Evolutionary conservation across 2,888 invertebrate species (phyloP), one percentile per base, ranked within the genome.

Genomic region (Stenichneumon culpator): DNA sequence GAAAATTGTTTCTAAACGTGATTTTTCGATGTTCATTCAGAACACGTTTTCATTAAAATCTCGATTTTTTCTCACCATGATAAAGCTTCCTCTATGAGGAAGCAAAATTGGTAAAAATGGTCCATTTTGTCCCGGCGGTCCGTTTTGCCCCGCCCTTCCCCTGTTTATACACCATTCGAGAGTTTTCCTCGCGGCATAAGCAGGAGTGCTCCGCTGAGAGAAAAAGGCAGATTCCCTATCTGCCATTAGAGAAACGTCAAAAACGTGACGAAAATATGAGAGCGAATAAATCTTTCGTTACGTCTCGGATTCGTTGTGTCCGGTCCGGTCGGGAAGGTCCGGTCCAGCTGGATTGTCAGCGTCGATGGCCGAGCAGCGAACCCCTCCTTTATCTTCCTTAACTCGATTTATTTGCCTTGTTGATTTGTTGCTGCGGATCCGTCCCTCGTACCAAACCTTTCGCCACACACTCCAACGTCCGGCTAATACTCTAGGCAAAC

Each of bases 211-310:
- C 69, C 78, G 69, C 74, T 22, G 82, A 69, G 74, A 70, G 82
- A 79, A 54, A 54, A 22, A 11, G 54, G 9, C 22, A 11, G 54
- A 9, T 19, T n/a, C n/a, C n/a, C n/a, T n/a, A n/a, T n/a, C n/a
- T n/a, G 57, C 77, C 83, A 86, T 86, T 86, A 80, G 85, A 86
- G 79, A 83, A 79, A 80, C 83, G 85, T 86, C 85, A 85, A 81
- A 83, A 82, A 47, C 83, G 74, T 87, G 87, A 87, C 87, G 87
- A 87, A 87, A 87, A 87, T 87, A 87, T 86, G 86, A 79, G 83
- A 80, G 86, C 86, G 63, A 86, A 87, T 87, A 87, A 87, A 87
- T 87, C 87, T 84, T 82, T 50, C 22, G 50, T 25, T n/a, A 19
- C 69, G 39, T 72, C 75, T 72, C 19, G 44, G 70, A 57, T 83